phyloP scores from a whole-genome alignment of 2,113 vertebrate genomes.

The Callipepla squamata region DNA sequence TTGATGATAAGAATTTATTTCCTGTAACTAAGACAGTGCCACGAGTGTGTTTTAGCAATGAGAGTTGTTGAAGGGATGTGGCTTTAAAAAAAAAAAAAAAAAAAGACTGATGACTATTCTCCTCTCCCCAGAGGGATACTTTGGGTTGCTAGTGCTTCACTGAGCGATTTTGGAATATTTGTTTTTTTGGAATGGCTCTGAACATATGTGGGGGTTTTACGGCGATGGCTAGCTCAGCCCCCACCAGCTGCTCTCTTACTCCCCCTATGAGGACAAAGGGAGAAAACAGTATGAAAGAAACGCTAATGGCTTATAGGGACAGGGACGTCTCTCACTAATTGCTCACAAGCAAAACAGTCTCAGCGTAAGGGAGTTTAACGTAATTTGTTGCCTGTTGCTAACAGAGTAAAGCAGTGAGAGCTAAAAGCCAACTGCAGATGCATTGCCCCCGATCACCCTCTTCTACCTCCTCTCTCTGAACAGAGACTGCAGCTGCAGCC shows the following conservation, averaged over 20 bases:
- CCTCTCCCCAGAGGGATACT: not conserved
- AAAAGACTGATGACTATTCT: not conserved
- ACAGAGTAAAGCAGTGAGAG: not conserved
- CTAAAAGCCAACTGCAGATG: not conserved
- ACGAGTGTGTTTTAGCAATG: not conserved
- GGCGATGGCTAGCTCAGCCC: not conserved
- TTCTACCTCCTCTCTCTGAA: not conserved
- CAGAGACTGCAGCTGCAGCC: too few species aligned
- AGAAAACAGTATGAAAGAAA: not conserved
- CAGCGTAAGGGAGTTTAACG: not conserved
- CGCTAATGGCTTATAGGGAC: too few species aligned
- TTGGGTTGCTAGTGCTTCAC: not conserved
- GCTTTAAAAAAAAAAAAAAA: not conserved
- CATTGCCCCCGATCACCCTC: not conserved
- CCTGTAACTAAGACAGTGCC: not conserved
- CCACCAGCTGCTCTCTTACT: not conserved
- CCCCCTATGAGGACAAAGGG: not conserved
- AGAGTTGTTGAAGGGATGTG: not conserved
- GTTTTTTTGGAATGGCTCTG: not conserved
- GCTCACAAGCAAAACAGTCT: not conserved
- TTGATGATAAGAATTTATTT: not conserved
- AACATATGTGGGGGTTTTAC: not conserved
- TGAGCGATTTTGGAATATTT: not conserved
- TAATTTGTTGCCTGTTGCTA: not conserved
- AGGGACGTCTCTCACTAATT: not conserved